phyloP scores from a whole-genome alignment of 1,140 invertebrate genomes.

The Galendromus occidentalis region DNA sequence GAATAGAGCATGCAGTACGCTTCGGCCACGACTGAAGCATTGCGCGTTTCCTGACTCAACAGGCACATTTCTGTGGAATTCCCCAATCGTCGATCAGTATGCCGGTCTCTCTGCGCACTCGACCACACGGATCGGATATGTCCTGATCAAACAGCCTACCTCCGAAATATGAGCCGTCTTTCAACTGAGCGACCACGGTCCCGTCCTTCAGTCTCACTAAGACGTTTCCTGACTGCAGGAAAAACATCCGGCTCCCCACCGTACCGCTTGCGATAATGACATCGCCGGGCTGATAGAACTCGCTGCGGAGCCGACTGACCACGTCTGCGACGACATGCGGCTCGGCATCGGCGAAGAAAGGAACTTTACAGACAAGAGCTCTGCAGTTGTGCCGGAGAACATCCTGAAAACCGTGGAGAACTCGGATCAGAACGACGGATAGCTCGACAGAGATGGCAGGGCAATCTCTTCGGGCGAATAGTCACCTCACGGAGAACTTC shows the following conservation, averaged over 20 bases:
- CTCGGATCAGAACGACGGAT: neutral
- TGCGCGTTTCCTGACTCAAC: conserved; percentile 44
- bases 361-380: conserved; percentile 87
- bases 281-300: conserved; percentile 97
- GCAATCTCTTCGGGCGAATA: neutral
- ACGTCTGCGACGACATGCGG: conserved; percentile 95
- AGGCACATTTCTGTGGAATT: conserved; percentile 36
- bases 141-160: conserved; percentile 29
- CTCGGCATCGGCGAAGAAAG: conserved; percentile 95
- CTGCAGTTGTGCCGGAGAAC: conserved; percentile 57
- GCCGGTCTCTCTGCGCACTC: too few relatives aligned
- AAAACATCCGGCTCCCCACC: conserved; percentile 85
- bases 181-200: conserved; percentile 95
- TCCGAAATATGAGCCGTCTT: conserved; percentile 94
- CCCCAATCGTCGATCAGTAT: too few relatives aligned
- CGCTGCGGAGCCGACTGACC: conserved; percentile 88
- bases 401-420: neutral
- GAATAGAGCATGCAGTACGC: conserved; percentile 98
- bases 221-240: conserved; percentile 95
- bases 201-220: conserved; percentile 92
- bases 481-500: neutral
- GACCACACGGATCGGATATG: too few relatives aligned
- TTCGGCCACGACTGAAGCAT: conserved; percentile 85
- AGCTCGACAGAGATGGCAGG: neutral
- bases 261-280: conserved; percentile 67